Conservation (phyloP, 2,113 vertebrate species). For the Elanus axillaris region DNA sequence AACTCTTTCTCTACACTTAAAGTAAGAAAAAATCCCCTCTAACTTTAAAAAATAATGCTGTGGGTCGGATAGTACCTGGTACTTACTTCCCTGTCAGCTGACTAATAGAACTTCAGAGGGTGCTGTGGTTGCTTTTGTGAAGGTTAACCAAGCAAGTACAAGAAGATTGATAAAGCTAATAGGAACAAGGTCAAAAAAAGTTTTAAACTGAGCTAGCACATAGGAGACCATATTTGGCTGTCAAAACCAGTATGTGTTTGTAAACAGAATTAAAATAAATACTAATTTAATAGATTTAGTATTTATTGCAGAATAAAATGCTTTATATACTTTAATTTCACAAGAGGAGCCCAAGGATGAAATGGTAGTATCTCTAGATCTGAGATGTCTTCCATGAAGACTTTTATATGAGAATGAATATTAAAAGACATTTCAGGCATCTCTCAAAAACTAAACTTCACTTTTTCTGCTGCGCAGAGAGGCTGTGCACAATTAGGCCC, state of each 20-base stretch:
- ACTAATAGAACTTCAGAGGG: neutral
- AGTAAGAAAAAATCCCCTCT: neutral
- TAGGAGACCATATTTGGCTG: neutral
- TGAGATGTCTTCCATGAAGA: neutral
- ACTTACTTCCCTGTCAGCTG: neutral
- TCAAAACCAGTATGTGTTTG: neutral
- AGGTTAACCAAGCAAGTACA: neutral
- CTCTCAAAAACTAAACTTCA: neutral
- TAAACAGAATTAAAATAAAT: neutral
- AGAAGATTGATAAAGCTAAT: neutral
- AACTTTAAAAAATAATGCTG: neutral
- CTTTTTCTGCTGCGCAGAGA: neutral
- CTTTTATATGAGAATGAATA: neutral
- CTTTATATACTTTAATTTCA: neutral
- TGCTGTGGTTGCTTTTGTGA: neutral
- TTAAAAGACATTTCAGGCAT: neutral
- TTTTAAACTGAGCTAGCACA: neutral
- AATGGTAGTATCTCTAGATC: neutral
- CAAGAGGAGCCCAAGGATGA: neutral
- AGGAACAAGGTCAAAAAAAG: neutral
- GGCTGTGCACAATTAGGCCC: neutral
- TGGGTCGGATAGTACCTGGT: neutral
- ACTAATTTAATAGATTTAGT: neutral
- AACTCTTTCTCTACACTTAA: neutral
- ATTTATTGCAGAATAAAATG: neutral